phyloP scores from a whole-genome alignment of 2,113 vertebrate species.

The Muntiacus reevesi region DNA sequence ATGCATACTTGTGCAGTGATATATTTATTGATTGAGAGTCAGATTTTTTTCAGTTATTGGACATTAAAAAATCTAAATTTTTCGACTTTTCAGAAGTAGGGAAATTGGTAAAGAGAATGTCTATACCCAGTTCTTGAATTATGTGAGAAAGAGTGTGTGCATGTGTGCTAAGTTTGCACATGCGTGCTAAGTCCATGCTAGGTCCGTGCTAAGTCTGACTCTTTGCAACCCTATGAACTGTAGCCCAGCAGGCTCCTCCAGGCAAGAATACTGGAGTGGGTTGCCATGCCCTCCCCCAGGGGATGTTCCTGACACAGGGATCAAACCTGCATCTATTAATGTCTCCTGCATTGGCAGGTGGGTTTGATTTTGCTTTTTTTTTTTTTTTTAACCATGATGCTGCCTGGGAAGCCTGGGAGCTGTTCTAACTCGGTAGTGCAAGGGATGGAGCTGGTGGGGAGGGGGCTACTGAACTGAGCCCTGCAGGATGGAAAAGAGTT shows the following conservation, averaged over 20 bases:
- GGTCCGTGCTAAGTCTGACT: neutral
- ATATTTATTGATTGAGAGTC: neutral
- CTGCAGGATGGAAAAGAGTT: neutral
- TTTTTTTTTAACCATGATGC: rapidly evolving
- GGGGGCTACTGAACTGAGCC: neutral
- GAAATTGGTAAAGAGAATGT: constrained; percentile 23
- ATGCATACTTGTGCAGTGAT: neutral
- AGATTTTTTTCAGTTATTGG: constrained; percentile 6
- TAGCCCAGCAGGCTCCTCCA: neutral
- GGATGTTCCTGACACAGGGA: neutral
- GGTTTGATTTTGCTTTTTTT: neutral
- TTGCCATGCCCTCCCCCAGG: neutral
- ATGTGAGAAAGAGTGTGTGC: neutral
- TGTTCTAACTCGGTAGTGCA: neutral
- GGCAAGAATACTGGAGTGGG: neutral
- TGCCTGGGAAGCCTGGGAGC: neutral
- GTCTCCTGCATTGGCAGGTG: neutral
- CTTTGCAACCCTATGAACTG: neutral
- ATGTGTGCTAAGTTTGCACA: neutral
- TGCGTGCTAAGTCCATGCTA: neutral
- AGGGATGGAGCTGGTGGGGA: neutral
- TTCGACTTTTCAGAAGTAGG: neutral
- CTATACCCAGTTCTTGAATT: neutral
- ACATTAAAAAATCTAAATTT: neutral
- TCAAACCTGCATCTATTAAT: neutral